A percentile compares a stretch with the other conserved stretches of the same genome.
Conservation (phyloP, 2,113 vertebrate species). For the Brachyhypopomus occidentalis region DNA sequence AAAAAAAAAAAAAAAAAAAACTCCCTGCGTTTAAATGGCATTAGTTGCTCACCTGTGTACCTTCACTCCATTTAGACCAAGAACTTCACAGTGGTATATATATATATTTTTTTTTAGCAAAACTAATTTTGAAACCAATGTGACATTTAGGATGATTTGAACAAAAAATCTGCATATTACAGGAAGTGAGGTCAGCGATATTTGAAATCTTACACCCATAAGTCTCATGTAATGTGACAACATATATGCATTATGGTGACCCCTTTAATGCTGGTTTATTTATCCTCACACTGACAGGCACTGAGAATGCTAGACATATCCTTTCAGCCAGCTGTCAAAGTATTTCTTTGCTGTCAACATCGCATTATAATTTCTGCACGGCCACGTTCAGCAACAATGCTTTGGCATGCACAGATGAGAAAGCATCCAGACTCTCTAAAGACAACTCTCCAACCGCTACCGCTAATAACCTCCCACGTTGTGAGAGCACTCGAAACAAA, state of each 20-base stretch:
- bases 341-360: conserved; percentile 53
- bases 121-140: conserved; percentile 2
- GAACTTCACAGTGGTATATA: not conserved
- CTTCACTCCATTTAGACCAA: not conserved
- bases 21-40: conserved; percentile 13
- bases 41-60: not conserved
- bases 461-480: conserved; percentile 52
- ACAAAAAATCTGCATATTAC: not conserved
- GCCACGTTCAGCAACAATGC: conserved; percentile 40
- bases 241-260: conserved; percentile 51
- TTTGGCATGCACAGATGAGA: conserved; percentile 46
- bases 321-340: conserved; percentile 56
- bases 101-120: not conserved
- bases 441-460: conserved; percentile 46
- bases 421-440: conserved; percentile 49
- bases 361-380: conserved; percentile 51
- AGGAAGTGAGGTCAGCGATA: not conserved
- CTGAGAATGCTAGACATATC: conserved; percentile 48
- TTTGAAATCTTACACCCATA: conserved; percentile 16
- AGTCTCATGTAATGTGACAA: conserved; percentile 35
- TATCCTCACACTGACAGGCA: conserved; percentile 51
- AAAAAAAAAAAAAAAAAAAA: not conserved
- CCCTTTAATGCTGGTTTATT: conserved; percentile 54
- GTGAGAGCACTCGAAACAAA: conserved; percentile 53
- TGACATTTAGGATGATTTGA: not conserved